A percentile compares a stretch with the other conserved stretches of the same genome.
phyloP scores from a whole-genome alignment of 2,888 invertebrate genomes.

The Pachymerium ferrugineum region DNA sequence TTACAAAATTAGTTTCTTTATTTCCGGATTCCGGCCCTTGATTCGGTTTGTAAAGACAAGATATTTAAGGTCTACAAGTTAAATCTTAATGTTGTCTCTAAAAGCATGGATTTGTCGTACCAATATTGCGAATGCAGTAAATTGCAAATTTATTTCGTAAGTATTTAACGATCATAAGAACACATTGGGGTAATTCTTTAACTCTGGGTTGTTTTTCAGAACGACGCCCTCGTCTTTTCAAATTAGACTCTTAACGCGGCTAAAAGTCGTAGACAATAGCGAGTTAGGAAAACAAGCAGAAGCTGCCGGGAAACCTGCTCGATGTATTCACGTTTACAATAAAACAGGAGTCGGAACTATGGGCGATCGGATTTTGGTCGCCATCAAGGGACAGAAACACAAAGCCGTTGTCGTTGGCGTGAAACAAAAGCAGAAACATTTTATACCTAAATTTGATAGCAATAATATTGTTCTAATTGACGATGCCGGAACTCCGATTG shows the following conservation, averaged over 20 bases:
- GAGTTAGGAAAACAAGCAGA: constrained; percentile 90
- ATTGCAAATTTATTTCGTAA: neutral
- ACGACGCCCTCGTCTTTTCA: constrained; percentile 31
- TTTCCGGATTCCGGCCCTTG: too few relatives aligned
- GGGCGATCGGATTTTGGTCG: constrained; percentile 71
- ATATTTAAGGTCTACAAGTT: too few relatives aligned
- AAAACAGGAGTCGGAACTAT: constrained; percentile 60
- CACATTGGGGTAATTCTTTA: too few relatives aligned
- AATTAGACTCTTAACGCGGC: constrained; percentile 56
- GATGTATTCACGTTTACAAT: constrained; percentile 89
- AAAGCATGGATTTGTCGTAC: too few relatives aligned
- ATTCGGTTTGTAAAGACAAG: too few relatives aligned
- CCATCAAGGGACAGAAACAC: constrained; percentile 92
- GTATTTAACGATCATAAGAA: neutral
- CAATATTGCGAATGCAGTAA: too few relatives aligned
- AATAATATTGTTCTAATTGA: constrained; percentile 95
- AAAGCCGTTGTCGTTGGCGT: constrained; percentile 85
- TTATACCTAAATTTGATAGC: constrained; percentile 84
- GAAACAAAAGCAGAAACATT: constrained; percentile 65
- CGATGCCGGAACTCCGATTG: constrained; percentile 82
- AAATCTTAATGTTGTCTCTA: too few relatives aligned
- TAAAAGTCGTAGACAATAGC: constrained; percentile 95
- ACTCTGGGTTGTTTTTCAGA: neutral
- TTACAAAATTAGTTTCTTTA: too few relatives aligned
- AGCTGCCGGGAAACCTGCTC: constrained; percentile 88